These are phyloP conservation scores for Holothuria leucospilota DNA, from an alignment of 53 echinoderm and acorn worm species.

Conservation along the genomic window DNA sequence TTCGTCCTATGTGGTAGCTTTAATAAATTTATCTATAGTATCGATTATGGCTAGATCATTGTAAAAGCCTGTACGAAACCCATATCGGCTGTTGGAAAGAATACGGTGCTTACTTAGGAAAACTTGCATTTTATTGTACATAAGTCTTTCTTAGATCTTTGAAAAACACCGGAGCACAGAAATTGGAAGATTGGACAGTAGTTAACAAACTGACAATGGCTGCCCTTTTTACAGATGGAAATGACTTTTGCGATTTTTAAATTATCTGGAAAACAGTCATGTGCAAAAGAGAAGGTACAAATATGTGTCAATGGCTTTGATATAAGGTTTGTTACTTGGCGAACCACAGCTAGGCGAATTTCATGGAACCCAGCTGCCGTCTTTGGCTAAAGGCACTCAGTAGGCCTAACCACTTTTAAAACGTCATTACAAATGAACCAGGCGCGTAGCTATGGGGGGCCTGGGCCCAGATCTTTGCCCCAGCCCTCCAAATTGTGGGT, in stretches of 20 bases:
- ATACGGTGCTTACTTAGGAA: neutral
- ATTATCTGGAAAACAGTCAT: neutral
- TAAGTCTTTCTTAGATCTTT: neutral
- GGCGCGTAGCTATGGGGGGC: too few species aligned
- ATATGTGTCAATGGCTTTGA: too few species aligned
- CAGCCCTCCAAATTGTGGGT: too few species aligned
- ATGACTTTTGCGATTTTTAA: neutral
- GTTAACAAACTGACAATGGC: neutral
- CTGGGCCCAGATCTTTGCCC: too few species aligned
- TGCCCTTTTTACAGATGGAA: neutral
- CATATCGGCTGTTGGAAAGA: neutral
- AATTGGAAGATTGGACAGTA: neutral
- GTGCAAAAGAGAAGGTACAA: neutral
- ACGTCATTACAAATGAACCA: neutral
- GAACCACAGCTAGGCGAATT: too few species aligned
- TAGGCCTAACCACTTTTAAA: slow-evolving; percentile 12
- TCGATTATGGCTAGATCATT: neutral
- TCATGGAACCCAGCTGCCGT: neutral
- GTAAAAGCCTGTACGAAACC: neutral
- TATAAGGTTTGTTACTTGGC: neutral
- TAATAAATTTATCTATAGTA: too few species aligned
- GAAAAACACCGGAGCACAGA: neutral
- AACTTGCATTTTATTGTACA: neutral
- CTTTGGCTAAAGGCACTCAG: neutral
- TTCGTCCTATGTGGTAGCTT: too few species aligned